Evolutionary conservation across 2,113 vertebrate species (phyloP).

Genomic region (Salvelinus sp.): DNA sequence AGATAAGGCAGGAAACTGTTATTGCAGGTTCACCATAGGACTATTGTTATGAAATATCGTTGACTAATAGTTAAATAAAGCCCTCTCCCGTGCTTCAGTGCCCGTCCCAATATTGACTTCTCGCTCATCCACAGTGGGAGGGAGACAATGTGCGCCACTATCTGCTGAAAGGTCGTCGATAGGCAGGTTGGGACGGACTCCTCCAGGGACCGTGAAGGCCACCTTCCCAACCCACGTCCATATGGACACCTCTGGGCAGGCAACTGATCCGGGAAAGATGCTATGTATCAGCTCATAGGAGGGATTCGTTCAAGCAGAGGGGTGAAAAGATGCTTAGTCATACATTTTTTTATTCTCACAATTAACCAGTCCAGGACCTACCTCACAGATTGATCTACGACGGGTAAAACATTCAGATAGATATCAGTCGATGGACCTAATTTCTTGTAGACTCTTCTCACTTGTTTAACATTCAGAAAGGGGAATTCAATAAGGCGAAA

Average conservation of each 20-base stretch:
- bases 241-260: constrained; percentile 25
- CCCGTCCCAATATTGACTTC: constrained; percentile 56
- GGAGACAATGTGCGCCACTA: constrained; percentile 50
- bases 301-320: constrained; percentile 38
- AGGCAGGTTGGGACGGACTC: constrained; percentile 36
- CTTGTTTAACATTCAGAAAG: not conserved
- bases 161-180: constrained; percentile 50
- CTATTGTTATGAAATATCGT: no score
- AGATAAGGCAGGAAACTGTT: no score
- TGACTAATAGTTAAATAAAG: constrained; percentile 31
- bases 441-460: not conserved
- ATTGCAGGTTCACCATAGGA: no score
- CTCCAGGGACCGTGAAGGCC: constrained; percentile 49
- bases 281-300: constrained; percentile 30
- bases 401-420: not conserved
- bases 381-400: not conserved
- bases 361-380: not conserved
- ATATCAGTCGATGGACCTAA: not conserved
- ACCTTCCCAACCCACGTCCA: constrained; percentile 17
- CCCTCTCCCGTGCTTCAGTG: constrained; percentile 19
- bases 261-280: constrained; percentile 7
- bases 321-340: constrained; percentile 40
- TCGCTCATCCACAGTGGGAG: constrained; percentile 35
- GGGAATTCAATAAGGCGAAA: not conserved
- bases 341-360: constrained; percentile 4